Base-by-base conservation (phyloP, 2,113 vertebrate species). In the Acanthisitta chloris region DNA sequence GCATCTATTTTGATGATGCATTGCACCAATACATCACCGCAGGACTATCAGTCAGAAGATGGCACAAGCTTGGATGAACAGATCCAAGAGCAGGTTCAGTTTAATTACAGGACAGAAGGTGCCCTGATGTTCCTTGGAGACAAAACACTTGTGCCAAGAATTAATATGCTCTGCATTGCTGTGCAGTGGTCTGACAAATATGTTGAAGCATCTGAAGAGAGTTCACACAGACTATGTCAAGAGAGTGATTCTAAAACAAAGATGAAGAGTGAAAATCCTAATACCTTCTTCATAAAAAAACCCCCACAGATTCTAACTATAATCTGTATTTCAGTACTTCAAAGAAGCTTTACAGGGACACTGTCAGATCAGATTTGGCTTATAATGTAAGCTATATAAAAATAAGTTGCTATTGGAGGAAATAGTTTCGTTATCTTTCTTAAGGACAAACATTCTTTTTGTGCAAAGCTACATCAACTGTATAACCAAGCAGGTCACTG, bases 101-200 rank as follows among this genome's bases (percentile, higher is more conserved):
- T 91, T 97, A 97, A 97, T 95, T 96, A 95, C 49, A 92, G 29
- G 34, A 93, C 80, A 86, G 86, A 96, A 95, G 89, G 78, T 72
- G 65, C 84, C 78, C 76, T 92, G 80, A 61, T 58, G 46, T 85
- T 96, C 90, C 86, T 96, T 57, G 59, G 77, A 93, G 61, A 95
- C 57, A 88, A 94, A 94, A 48, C 0, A 5, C n/a, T 81, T 67
- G 19, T 86, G 72, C 90, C 77, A 89, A 82, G 78, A 94, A 95
- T 82, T 95, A 88, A 95, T 82, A 95, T 62, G 83, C 59, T 95
- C 85, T 83, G 26, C 36, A 66, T 80, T 92, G 55, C 73, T 86
- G 66, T 91, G 90, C 76, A 85, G 74, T 85, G 65, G 79, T 87
- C 81, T 96, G 77, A 87, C 58, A 96, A 94, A 86, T 86, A 94